phyloP scores from a whole-genome alignment of 2,797 vertebrate species.

The Poecilia wingei region DNA sequence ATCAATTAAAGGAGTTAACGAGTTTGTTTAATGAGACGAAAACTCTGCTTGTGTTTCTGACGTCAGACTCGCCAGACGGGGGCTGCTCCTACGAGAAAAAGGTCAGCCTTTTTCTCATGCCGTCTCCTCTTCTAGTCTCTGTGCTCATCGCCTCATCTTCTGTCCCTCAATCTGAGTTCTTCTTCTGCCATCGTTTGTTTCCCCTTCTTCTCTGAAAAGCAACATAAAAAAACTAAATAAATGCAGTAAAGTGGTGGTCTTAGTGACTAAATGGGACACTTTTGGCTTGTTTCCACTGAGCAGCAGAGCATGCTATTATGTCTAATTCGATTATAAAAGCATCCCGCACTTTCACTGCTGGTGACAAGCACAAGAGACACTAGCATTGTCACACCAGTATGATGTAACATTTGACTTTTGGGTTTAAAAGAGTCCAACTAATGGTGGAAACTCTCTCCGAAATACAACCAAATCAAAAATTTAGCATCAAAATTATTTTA shows the following conservation, averaged over 20 bases:
- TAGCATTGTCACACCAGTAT: too few relatives aligned
- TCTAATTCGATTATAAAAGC: background rate
- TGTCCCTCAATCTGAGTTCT: background rate
- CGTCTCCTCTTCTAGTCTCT: slow-evolving; percentile 7
- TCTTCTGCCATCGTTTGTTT: background rate
- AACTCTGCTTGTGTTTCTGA: slow-evolving; percentile 62
- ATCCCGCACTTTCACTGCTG: background rate
- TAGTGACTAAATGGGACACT: background rate
- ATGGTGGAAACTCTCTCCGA: too few relatives aligned
- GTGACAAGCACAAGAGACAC: too few relatives aligned
- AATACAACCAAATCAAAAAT: too few relatives aligned
- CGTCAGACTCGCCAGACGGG: slow-evolving; percentile 54
- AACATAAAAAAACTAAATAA: background rate
- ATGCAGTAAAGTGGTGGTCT: background rate
- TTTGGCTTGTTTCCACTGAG: background rate
- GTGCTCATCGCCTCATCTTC: background rate
- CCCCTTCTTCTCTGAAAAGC: background rate
- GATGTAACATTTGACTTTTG: too few relatives aligned
- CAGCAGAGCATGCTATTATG: background rate
- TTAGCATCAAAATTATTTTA: too few relatives aligned
- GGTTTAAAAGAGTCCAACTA: too few relatives aligned
- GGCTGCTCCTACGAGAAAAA: slow-evolving; percentile 38
- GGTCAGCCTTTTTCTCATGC: slow-evolving; percentile 41
- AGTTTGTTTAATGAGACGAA: slow-evolving; percentile 76
- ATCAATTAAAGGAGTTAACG: slow-evolving; percentile 73